Conservation (phyloP, 2,113 vertebrate genomes). For the Eptesicus fuscus region DNA sequence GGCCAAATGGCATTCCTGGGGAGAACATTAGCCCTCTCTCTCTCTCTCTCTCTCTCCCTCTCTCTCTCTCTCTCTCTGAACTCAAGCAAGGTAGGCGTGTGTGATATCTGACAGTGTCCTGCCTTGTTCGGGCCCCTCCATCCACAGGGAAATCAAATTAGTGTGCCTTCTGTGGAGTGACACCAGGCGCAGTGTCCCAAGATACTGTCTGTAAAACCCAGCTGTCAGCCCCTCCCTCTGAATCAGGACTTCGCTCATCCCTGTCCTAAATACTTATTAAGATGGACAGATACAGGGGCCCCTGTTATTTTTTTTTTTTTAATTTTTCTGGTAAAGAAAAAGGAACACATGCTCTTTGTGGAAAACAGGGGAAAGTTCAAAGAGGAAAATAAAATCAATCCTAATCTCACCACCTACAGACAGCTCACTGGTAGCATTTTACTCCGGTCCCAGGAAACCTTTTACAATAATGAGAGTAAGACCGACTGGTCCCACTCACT, state of each 20-base stretch:
- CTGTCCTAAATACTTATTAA: not conserved
- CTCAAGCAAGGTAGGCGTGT: accelerated
- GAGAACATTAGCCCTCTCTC: not conserved
- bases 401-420: not conserved
- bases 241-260: not conserved
- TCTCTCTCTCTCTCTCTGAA: not conserved
- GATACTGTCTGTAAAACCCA: not conserved
- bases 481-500: accelerated
- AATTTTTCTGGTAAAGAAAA: not conserved
- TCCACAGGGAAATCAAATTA: not conserved
- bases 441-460: not conserved
- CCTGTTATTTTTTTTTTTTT: not conserved
- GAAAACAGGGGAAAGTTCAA: not conserved
- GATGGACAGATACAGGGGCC: not conserved
- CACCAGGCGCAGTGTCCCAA: accelerated
- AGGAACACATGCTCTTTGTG: not conserved
- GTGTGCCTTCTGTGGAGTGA: not conserved
- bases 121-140: no score
- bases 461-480: accelerated
- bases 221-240: not conserved
- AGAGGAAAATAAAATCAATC: not conserved
- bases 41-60: not conserved
- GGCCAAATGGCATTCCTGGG: not conserved
- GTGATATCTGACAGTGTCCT: accelerated
- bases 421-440: not conserved